Evolutionary conservation across 2,113 vertebrate genomes (phyloP).

Genomic region (Odocoileus hemionus): DNA sequence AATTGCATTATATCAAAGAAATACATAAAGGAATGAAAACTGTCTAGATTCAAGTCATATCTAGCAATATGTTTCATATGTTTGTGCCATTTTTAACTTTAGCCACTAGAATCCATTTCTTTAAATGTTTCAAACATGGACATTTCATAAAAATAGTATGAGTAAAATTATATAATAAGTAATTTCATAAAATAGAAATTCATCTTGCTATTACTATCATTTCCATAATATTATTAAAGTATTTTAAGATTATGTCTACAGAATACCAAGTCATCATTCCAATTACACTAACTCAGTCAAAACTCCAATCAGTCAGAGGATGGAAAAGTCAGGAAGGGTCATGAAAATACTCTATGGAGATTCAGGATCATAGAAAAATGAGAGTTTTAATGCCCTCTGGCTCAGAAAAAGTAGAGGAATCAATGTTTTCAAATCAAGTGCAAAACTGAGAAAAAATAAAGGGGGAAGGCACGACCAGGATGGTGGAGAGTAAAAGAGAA

Average conservation of each 20-base stretch:
- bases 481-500: not conserved
- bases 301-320: not conserved
- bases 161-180: not conserved
- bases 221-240: not conserved
- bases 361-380: not conserved
- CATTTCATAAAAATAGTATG: slow-evolving; percentile 18
- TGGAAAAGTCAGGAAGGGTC: not conserved
- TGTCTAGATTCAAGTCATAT: not conserved
- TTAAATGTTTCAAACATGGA: slow-evolving; percentile 9
- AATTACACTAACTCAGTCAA: not conserved
- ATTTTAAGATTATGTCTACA: not conserved
- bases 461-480: too few species aligned
- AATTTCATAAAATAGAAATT: not conserved
- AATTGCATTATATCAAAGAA: not conserved
- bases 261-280: not conserved
- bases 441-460: not conserved
- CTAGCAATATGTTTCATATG: not conserved
- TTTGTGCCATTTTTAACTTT: not conserved
- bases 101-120: not conserved
- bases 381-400: not conserved
- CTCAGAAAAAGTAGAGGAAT: not conserved
- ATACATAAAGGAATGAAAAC: slow-evolving; percentile 11
- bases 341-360: not conserved
- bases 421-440: not conserved
- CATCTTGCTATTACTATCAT: not conserved